Conservation (phyloP, 2,888 invertebrate genomes). For the Siphlonurus alternatus region DNA sequence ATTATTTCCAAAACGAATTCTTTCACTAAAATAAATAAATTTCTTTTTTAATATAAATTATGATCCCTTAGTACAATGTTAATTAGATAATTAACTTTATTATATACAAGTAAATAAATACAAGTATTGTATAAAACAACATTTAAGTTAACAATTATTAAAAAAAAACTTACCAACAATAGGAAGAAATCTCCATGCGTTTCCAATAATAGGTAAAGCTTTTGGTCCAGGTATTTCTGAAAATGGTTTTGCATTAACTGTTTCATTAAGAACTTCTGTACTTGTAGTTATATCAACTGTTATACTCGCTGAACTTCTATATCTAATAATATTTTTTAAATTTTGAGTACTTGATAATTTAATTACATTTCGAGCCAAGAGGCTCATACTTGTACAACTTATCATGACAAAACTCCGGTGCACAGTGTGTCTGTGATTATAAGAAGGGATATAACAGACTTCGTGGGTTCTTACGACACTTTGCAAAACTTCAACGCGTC, state of each 20-base stretch:
- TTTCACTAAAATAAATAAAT: too few relatives aligned
- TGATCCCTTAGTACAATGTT: too few relatives aligned
- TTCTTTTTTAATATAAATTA: too few relatives aligned
- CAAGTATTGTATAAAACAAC: too few relatives aligned
- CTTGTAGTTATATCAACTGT: background rate
- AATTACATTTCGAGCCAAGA: background rate
- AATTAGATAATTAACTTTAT: too few relatives aligned
- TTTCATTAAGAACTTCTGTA: too few relatives aligned
- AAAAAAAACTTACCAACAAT: conserved; percentile 42
- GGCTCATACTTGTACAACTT: background rate
- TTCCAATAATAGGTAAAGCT: conserved; percentile 40
- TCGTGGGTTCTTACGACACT: too few relatives aligned
- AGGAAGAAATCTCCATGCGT: conserved; percentile 44
- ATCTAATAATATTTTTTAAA: background rate
- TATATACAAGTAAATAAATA: too few relatives aligned
- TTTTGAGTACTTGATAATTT: background rate
- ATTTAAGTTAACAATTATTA: too few relatives aligned
- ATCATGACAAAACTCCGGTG: background rate
- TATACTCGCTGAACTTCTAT: background rate
- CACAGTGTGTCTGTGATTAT: background rate
- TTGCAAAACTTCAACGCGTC: background rate
- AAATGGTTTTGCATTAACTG: conserved; percentile 19
- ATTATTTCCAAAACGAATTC: too few relatives aligned
- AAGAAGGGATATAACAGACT: too few relatives aligned
- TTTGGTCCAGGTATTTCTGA: conserved; percentile 40